phyloP scores from a whole-genome alignment of 2,113 vertebrate genomes.

The Phalacrocorax carbo region DNA sequence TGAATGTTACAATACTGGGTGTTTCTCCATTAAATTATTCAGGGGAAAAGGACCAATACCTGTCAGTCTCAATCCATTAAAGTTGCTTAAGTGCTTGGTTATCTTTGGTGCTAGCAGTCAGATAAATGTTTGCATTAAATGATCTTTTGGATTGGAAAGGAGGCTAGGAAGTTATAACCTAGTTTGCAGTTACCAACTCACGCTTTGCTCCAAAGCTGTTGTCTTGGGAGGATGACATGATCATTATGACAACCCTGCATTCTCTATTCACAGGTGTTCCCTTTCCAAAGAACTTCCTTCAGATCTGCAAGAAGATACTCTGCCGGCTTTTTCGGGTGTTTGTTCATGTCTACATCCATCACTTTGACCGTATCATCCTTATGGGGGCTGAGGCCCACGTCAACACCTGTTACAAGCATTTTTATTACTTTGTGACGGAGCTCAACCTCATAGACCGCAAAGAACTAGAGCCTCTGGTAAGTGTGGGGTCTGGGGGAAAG shows the following conservation, averaged over 20 bases:
- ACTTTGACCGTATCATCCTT: slow-evolving; percentile 84
- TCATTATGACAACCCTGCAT: not conserved
- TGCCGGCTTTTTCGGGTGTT: slow-evolving; percentile 87
- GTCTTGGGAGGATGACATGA: not conserved
- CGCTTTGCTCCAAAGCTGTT: not conserved
- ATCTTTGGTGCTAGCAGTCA: not conserved
- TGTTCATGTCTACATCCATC: slow-evolving; percentile 88
- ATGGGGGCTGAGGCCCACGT: slow-evolving; percentile 87
- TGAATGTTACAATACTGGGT: not conserved
- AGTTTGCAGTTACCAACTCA: not conserved
- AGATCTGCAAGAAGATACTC: slow-evolving; percentile 89
- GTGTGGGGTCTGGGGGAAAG: not conserved
- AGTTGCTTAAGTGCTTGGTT: not conserved
- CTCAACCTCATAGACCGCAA: slow-evolving; percentile 87
- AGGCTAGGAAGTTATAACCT: not conserved
- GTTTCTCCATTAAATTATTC: not conserved
- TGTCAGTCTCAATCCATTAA: not conserved
- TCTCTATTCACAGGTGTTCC: slow-evolving; percentile 77
- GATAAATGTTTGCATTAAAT: not conserved
- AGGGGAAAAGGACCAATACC: not conserved
- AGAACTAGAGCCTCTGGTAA: slow-evolving; percentile 88
- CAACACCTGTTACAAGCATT: slow-evolving; percentile 91
- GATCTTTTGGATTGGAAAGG: not conserved
- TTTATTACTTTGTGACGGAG: slow-evolving; percentile 88
- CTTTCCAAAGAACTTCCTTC: slow-evolving; percentile 88